A percentile compares a stretch with the other conserved stretches of the same genome.
These are phyloP conservation scores for Pedetes capensis DNA, from an alignment of 2,113 vertebrate genomes.

Conservation along the genomic window DNA sequence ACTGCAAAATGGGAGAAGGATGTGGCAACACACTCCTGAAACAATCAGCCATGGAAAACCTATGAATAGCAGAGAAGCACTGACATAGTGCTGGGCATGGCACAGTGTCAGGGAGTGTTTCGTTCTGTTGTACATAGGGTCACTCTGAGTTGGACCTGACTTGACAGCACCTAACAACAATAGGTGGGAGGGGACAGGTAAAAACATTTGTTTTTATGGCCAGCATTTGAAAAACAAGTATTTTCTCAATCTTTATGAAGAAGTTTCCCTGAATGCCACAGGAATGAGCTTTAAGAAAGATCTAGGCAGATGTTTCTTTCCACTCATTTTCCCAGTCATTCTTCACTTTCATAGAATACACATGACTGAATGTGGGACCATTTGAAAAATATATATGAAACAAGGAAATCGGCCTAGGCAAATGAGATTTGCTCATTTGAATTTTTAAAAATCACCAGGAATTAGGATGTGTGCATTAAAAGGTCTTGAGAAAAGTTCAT, in stretches of 20 bases:
- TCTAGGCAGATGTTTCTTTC: background rate
- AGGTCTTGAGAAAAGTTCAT: background rate
- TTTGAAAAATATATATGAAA: background rate
- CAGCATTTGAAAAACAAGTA: background rate
- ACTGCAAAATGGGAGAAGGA: no score
- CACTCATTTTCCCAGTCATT: background rate
- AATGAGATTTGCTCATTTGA: background rate
- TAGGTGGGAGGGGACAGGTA: background rate
- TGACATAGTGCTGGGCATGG: no score
- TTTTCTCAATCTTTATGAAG: background rate
- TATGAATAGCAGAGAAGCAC: no score
- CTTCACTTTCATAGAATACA: background rate
- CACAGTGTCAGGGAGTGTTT: no score
- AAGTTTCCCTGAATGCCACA: background rate
- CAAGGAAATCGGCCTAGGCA: background rate
- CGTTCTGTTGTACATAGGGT: no score
- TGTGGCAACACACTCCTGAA: no score
- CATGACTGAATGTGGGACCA: background rate
- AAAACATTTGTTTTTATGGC: background rate
- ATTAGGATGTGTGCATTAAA: background rate
- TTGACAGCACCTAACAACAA: no score
- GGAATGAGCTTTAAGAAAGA: background rate
- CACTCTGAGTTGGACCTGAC: no score
- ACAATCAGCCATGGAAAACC: no score
- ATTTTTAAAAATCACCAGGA: background rate